Percentiles rank a stretch among this genome's conserved stretches.
These are phyloP conservation scores for Loripinus fragilis DNA, from an alignment of 2,888 invertebrate species.

Conservation along the genomic window DNA sequence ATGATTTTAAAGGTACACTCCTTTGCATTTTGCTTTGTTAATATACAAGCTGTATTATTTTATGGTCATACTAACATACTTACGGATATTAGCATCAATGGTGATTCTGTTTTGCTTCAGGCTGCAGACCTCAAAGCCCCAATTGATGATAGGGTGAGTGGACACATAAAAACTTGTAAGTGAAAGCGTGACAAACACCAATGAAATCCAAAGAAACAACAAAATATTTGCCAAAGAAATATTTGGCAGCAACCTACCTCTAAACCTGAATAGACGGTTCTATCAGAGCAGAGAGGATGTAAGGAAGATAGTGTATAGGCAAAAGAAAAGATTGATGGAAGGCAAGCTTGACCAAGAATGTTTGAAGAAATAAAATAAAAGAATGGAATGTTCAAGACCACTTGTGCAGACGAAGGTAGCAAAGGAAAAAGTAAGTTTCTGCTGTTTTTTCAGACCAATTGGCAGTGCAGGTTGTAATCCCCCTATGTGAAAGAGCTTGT, in stretches of 20 bases:
- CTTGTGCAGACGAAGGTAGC: not conserved
- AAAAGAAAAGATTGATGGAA: conserved; percentile 5
- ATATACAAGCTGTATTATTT: too few relatives aligned
- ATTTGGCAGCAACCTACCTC: conserved; percentile 11
- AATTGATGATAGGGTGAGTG: too few relatives aligned
- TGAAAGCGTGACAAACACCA: not conserved
- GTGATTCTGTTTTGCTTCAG: too few relatives aligned
- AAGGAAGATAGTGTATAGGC: too few relatives aligned
- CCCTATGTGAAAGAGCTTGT: conserved; percentile 48
- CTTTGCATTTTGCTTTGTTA: too few relatives aligned
- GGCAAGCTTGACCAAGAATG: conserved; percentile 5
- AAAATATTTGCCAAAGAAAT: not conserved
- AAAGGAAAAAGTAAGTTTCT: not conserved
- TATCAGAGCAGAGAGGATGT: conserved; percentile 3
- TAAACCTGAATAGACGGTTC: conserved; percentile 1
- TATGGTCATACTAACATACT: too few relatives aligned
- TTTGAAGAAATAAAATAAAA: not conserved
- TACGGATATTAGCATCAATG: too few relatives aligned
- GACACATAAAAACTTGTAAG: too few relatives aligned
- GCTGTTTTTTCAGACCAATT: conserved; percentile 25
- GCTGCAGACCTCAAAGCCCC: too few relatives aligned
- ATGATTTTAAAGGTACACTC: too few relatives aligned
- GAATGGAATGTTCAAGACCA: not conserved
- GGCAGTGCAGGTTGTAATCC: conserved; percentile 40
- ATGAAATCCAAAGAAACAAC: not conserved